Percentiles rank a stretch among this genome's conserved stretches.
phyloP scores from a whole-genome alignment of 2,888 invertebrate genomes.

The Heliconius aoede region DNA sequence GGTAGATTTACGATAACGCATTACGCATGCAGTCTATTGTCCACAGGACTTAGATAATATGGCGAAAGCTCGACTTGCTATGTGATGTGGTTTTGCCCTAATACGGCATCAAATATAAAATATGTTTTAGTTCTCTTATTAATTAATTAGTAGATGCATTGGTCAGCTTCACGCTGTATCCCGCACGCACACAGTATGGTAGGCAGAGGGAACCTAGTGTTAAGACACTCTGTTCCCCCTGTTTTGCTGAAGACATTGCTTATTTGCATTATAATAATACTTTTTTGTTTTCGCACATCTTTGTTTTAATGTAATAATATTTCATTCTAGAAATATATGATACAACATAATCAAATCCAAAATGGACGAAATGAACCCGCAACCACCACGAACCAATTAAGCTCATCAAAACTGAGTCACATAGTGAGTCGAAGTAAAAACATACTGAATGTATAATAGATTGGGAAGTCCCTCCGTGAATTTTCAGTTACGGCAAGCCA shows the following conservation, averaged over 20 bases:
- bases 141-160: neutral
- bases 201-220: too few relatives aligned
- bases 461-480: neutral
- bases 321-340: neutral
- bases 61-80: conserved; percentile 66
- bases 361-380: too few relatives aligned
- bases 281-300: neutral
- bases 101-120: conserved; percentile 34
- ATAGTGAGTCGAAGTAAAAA: neutral
- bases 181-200: too few relatives aligned
- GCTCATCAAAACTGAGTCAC: neutral
- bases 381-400: neutral
- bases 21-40: conserved; percentile 81
- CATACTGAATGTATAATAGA: neutral
- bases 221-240: too few relatives aligned
- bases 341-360: too few relatives aligned
- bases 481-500: conserved; percentile 2
- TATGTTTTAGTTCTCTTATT: conserved; percentile 1
- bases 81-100: conserved; percentile 64
- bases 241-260: too few relatives aligned
- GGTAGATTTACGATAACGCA: conserved; percentile 79
- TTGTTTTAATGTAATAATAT: neutral
- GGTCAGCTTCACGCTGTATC: too few relatives aligned
- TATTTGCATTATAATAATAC: neutral
- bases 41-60: conserved; percentile 72